Evolutionary conservation across 2,113 vertebrate species (phyloP).

Genomic region (Osmerus eperlanus): DNA sequence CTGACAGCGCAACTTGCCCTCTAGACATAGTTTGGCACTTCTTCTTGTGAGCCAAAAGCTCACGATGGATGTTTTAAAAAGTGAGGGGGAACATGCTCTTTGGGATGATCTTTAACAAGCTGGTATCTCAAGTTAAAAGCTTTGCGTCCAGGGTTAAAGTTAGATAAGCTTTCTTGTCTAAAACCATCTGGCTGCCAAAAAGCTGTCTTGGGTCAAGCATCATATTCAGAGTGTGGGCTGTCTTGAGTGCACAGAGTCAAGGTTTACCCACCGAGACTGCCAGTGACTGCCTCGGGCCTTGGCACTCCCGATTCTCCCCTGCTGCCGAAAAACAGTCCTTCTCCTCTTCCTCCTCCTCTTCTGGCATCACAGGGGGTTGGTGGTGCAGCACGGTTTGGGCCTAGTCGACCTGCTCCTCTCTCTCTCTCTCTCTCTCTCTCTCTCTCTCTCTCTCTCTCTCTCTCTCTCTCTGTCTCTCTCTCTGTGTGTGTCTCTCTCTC

Average conservation of each 20-base stretch:
- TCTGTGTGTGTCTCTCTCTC: slow-evolving; percentile 39
- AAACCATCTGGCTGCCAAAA: slow-evolving; percentile 64
- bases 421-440: slow-evolving; percentile 32
- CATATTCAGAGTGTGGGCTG: slow-evolving; percentile 65
- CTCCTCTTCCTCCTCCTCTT: slow-evolving; percentile 33
- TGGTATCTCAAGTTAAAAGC: slow-evolving; percentile 57
- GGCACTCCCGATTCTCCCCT: slow-evolving; percentile 59
- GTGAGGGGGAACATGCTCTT: slow-evolving; percentile 53
- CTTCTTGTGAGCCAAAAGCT: slow-evolving; percentile 50
- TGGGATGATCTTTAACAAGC: slow-evolving; percentile 59
- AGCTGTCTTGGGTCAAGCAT: slow-evolving; percentile 62
- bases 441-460: slow-evolving; percentile 3
- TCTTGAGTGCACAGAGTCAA: slow-evolving; percentile 50
- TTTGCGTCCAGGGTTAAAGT: slow-evolving; percentile 61
- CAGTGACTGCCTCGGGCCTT: slow-evolving; percentile 58
- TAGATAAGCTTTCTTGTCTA: slow-evolving; percentile 51
- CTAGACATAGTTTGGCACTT: slow-evolving; percentile 47
- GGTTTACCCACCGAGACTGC: slow-evolving; percentile 57
- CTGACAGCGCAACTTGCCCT: slow-evolving; percentile 50
- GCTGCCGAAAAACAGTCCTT: slow-evolving; percentile 44
- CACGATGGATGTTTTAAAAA: slow-evolving; percentile 59
- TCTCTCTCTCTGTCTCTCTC: slow-evolving; percentile 26
- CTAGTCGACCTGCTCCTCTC: slow-evolving; percentile 41
- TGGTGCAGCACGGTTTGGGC: slow-evolving; percentile 46
- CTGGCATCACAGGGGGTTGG: slow-evolving; percentile 32